These are phyloP conservation scores for Crotalus tigris DNA, from an alignment of 2,113 vertebrate species.

Conservation along the genomic window DNA sequence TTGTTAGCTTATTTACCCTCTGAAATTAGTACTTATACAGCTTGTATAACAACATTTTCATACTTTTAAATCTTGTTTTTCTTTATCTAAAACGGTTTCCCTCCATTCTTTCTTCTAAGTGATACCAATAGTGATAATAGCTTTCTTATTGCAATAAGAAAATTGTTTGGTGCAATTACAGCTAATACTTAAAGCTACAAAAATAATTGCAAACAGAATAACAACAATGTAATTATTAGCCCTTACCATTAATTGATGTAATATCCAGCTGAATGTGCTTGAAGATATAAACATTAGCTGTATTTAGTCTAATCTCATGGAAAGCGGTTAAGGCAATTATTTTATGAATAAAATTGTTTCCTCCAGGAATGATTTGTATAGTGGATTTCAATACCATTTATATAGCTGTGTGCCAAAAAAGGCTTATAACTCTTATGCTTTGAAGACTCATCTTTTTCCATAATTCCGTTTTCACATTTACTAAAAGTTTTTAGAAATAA, in stretches of 20 bases:
- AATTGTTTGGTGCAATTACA: slow-evolving; percentile 6
- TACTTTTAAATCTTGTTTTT: not conserved
- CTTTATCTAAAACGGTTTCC: not conserved
- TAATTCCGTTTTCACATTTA: not conserved
- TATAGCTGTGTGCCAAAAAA: slow-evolving; percentile 30
- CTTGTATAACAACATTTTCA: not conserved
- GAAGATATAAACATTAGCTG: slow-evolving; percentile 37
- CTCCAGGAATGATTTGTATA: slow-evolving; percentile 40
- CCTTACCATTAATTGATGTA: not conserved
- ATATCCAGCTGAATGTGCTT: not conserved
- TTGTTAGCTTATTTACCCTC: not conserved
- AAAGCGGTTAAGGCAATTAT: slow-evolving; percentile 33
- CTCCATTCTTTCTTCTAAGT: not conserved
- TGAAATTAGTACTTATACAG: not conserved
- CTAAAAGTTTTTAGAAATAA: not conserved
- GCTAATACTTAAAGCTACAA: not conserved
- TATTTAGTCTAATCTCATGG: slow-evolving; percentile 17
- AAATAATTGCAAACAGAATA: slow-evolving; percentile 32
- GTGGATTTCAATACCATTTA: slow-evolving; percentile 41
- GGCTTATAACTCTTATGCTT: slow-evolving; percentile 12
- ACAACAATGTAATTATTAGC: not conserved
- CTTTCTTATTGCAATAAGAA: not conserved
- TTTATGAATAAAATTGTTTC: slow-evolving; percentile 5
- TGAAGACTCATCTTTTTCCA: not conserved
- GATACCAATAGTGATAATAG: not conserved